Base-by-base conservation (phyloP, 2,888 invertebrate species). In the Drosophila stalkeri region DNA sequence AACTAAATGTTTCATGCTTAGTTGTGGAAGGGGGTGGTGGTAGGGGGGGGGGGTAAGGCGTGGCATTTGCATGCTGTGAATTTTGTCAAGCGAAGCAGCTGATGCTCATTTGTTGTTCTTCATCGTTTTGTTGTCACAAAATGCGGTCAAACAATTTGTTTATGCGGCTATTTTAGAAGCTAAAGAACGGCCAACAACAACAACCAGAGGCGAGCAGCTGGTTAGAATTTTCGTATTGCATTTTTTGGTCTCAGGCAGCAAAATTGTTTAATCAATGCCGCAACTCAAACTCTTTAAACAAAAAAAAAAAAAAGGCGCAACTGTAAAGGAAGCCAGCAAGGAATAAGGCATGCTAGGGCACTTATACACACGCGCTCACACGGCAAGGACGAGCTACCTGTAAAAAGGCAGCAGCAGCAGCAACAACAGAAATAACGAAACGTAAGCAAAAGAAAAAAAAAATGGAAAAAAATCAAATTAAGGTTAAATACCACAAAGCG, bases 401-500 rank as follows among this genome's bases (percentile, higher is more conserved):
- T 43, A 39, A 68, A 52, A 51, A 62, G 35, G 23, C 41, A 57
- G 44, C 35, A 63, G 37, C 43, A 66, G 43, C 20, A 44, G 47
- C 12, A 23, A 33, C 7, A 51, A 49, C 47, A n/a, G n/a, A 75
- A 20, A 44, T 18, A 65, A 44, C 44, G 43, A 66, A 67, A 69
- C 67, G 72, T 64, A 68, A 59, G 68, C 59, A 71, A 72, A 61
- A 72, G 64, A 65, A 64, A 60, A 62, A 52, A 11, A 27, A 27
- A 18, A 37, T 16, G 39, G 27, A 81, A 86, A 76, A 77, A 81
- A 89, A 90, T 86, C 86, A 86, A 90, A 86, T 88, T 86, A 86
- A 86, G 86, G 86, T 86, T 86, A 86, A 86, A 86, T 86, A 90
- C 90, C 86, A 89, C 86, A 89, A 89, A 88, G 90, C 83, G 86